Conservation (phyloP, 1,140 invertebrate species). For the Homalodisca vitripennis region DNA sequence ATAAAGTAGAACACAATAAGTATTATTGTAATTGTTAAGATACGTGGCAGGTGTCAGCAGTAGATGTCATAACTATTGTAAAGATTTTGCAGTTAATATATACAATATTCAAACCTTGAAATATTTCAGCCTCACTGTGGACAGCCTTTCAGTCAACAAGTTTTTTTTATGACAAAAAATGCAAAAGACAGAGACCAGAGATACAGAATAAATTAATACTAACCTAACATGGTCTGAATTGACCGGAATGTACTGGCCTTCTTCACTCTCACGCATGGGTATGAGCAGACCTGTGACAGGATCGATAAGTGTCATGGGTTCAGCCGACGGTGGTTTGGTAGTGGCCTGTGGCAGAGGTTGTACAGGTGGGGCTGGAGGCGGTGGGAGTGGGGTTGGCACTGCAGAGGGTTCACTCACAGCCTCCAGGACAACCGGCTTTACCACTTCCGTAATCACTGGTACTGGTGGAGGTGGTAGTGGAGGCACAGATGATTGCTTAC, state of each 20-base stretch:
- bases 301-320: conserved; percentile 66
- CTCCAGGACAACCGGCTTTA: conserved; percentile 11
- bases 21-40: too few species aligned
- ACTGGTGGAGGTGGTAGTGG: conserved; percentile 42
- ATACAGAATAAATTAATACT: too few species aligned
- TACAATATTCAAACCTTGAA: too few species aligned
- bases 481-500: conserved; percentile 41
- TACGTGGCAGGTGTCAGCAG: too few species aligned
- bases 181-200: too few species aligned
- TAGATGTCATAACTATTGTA: too few species aligned
- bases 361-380: conserved; percentile 40
- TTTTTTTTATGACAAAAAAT: too few species aligned
- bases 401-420: conserved; percentile 5
- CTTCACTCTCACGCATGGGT: conserved; percentile 68
- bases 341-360: conserved; percentile 9
- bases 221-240: conserved; percentile 43
- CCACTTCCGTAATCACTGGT: too few species aligned
- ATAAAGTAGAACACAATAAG: too few species aligned
- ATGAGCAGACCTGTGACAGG: conserved; percentile 74
- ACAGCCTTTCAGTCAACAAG: too few species aligned
- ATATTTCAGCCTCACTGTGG: too few species aligned
- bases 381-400: conserved; percentile 35
- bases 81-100: too few species aligned
- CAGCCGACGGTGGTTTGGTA: conserved; percentile 40
- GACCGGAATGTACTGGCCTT: conserved; percentile 67